Conservation (phyloP, 2,797 vertebrate genomes). For the Myripristis murdjan region DNA sequence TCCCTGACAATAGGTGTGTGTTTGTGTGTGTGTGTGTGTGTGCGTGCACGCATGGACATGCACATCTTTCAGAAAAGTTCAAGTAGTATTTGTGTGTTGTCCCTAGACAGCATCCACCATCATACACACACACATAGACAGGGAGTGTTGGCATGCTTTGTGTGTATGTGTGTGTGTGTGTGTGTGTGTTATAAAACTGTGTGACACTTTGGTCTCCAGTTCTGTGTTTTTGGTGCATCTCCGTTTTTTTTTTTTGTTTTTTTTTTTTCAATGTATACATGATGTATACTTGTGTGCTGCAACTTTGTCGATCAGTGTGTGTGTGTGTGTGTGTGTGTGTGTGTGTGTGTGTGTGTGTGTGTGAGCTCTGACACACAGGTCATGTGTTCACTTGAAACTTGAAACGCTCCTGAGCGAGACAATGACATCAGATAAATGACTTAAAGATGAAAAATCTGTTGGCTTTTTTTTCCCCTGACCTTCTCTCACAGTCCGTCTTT, state of each 20-base stretch:
- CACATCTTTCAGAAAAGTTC: background rate
- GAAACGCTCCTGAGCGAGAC: background rate
- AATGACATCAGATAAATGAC: no score
- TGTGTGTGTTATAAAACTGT: background rate
- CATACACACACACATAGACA: no score
- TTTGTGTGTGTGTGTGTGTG: slow-evolving; percentile 22
- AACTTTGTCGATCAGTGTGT: background rate
- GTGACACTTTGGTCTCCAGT: background rate
- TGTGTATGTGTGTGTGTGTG: background rate
- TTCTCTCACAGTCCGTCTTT: background rate
- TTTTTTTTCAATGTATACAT: background rate
- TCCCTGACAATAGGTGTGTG: slow-evolving; percentile 39
- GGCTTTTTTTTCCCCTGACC: background rate
- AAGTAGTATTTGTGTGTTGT: background rate
- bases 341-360: no score
- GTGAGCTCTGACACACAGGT: background rate
- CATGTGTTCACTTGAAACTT: background rate
- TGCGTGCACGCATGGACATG: no score
- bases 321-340: no score
- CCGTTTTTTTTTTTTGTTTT: no score
- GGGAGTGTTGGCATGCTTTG: slow-evolving; percentile 1
- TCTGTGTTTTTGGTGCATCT: slow-evolving; percentile 11
- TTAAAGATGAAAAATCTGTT: slow-evolving; percentile 1
- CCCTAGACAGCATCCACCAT: background rate
- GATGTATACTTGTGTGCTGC: slow-evolving; percentile 1